Evolutionary conservation across 2,113 vertebrate species (phyloP).

Genomic region (Junco hyemalis): DNA sequence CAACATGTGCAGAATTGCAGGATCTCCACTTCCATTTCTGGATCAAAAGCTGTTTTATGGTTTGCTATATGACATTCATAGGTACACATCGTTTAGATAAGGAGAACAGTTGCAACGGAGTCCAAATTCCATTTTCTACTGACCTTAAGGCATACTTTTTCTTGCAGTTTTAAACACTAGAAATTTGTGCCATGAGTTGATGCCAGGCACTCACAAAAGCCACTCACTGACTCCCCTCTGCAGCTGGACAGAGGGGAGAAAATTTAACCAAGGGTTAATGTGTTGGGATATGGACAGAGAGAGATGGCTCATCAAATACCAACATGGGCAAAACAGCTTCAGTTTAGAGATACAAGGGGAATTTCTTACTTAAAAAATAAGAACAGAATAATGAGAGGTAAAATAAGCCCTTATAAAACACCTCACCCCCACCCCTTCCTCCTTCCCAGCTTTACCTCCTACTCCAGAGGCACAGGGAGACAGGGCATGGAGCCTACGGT

Average conservation of each 20-base stretch:
- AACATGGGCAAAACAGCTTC: not conserved
- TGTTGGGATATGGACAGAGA: not conserved
- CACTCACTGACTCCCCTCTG: not conserved
- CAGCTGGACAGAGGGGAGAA: not conserved
- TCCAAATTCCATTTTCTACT: not conserved
- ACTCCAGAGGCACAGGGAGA: not conserved
- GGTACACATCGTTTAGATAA: not conserved
- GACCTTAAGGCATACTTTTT: not conserved
- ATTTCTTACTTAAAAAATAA: not conserved
- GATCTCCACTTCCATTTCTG: not conserved
- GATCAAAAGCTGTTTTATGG: not conserved
- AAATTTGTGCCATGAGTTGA: not conserved
- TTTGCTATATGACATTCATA: not conserved
- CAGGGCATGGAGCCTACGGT: not conserved
- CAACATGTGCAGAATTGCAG: not conserved
- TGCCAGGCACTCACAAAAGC: not conserved
- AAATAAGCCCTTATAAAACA: not conserved
- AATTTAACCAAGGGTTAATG: not conserved
- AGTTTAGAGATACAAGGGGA: not conserved
- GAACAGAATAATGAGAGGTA: not conserved
- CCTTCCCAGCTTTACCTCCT: not conserved
- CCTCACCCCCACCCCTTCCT: not conserved
- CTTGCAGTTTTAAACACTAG: not conserved
- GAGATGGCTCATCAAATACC: not conserved
- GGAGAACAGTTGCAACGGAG: not conserved